phyloP scores from a whole-genome alignment of 2,797 vertebrate species.

The Hozukius guyotensis region DNA sequence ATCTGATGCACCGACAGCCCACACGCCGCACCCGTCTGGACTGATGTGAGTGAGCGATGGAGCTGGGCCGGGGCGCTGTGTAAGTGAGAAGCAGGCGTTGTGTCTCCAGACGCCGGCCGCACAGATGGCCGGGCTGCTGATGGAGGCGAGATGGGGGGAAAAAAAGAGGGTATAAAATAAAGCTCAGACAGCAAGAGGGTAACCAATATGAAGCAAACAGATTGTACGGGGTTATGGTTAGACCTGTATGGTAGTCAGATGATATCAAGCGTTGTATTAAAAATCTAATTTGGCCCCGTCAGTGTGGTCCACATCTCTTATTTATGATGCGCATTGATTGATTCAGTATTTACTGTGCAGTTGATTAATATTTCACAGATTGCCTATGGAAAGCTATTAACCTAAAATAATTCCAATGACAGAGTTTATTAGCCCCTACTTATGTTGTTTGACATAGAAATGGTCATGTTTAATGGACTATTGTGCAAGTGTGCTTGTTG shows the following conservation, averaged over 20 bases:
- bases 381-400: background rate
- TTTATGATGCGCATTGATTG: background rate
- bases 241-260: conserved; percentile 19
- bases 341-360: background rate
- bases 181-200: conserved; percentile 21
- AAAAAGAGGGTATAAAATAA: conserved; percentile 22
- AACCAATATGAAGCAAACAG: conserved; percentile 65
- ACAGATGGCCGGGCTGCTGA: conserved; percentile 67
- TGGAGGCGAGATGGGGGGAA: background rate
- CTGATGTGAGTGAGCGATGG: conserved; percentile 47
- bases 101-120: conserved; percentile 32
- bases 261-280: background rate
- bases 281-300: conserved; percentile 3
- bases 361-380: background rate
- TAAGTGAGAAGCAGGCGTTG: conserved; percentile 56
- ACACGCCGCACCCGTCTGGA: conserved; percentile 35
- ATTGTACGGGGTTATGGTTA: conserved; percentile 39
- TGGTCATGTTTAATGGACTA: background rate
- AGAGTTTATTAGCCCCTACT: no score
- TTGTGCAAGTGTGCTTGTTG: background rate
- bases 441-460: background rate
- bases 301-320: background rate
- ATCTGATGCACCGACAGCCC: conserved; percentile 51
- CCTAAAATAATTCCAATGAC: background rate
- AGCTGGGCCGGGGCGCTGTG: conserved; percentile 24